Conservation (phyloP, 2,888 invertebrate species). For the Eremobia ochroleuca region DNA sequence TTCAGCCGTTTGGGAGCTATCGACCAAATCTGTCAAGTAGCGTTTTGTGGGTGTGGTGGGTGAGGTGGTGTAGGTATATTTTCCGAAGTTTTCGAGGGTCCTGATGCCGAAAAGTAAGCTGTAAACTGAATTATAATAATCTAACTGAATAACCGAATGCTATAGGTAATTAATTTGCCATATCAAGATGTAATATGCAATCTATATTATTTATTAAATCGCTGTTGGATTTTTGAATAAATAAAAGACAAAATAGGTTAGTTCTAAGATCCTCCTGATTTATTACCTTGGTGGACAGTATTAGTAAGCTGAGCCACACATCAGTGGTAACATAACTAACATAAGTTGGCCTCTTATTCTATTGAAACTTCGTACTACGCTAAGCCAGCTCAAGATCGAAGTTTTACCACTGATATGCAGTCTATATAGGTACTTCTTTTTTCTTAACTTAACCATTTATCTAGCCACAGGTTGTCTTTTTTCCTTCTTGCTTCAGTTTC, state of each 20-base stretch:
- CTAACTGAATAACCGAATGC: neutral
- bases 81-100: neutral
- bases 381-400: neutral
- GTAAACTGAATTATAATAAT: neutral
- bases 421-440: neutral
- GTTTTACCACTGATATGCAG: neutral
- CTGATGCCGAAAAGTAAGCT: neutral
- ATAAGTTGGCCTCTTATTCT: neutral
- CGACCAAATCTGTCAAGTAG: neutral
- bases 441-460: slow-evolving; percentile 15
- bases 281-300: neutral
- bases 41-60: neutral
- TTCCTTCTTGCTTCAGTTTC: slow-evolving; percentile 11
- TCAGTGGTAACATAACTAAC: neutral
- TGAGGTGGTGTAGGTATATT: neutral
- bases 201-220: too few species aligned
- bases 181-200: neutral
- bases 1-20: neutral
- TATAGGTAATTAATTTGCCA: neutral
- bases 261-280: neutral
- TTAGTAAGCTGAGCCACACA: too few species aligned
- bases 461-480: neutral
- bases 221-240: neutral
- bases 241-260: neutral
- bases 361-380: neutral